A percentile compares a stretch with the other conserved stretches of the same genome.
These are phyloP conservation scores for Crotalus tigris DNA, from an alignment of 2,113 vertebrate genomes.

Conservation along the genomic window DNA sequence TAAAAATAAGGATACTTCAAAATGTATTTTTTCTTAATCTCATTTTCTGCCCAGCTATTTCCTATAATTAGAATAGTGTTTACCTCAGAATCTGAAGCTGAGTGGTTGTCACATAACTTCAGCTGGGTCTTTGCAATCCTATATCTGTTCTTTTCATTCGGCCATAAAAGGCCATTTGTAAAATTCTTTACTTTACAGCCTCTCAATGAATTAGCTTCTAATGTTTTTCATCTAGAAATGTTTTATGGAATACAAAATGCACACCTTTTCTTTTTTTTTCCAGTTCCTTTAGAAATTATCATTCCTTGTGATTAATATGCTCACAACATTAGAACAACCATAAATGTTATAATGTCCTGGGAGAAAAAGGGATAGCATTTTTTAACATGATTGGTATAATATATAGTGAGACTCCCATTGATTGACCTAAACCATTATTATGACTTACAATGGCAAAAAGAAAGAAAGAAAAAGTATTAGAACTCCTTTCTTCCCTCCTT, in stretches of 20 bases:
- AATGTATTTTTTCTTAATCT: slow-evolving; percentile 40
- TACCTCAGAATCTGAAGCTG: slow-evolving; percentile 44
- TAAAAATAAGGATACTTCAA: slow-evolving; percentile 37
- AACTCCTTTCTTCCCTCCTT: neutral
- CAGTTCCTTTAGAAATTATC: neutral
- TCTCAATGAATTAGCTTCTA: slow-evolving; percentile 3
- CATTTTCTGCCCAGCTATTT: slow-evolving; percentile 28
- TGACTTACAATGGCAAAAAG: neutral
- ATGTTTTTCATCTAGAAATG: slow-evolving; percentile 9
- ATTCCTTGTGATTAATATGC: neutral
- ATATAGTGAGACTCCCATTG: neutral
- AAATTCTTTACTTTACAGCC: slow-evolving; percentile 27
- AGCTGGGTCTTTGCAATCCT: slow-evolving; percentile 23
- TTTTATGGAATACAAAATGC: neutral
- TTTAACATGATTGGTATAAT: neutral
- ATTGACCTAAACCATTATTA: neutral
- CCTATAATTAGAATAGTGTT: slow-evolving; percentile 54
- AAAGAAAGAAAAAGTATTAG: neutral
- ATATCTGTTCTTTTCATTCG: slow-evolving; percentile 41
- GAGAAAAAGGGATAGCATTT: neutral
- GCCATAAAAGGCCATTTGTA: slow-evolving; percentile 23
- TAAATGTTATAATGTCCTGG: neutral
- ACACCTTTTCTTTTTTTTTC: neutral
- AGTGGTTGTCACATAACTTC: slow-evolving; percentile 34
- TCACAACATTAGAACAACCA: neutral